Base-by-base conservation (phyloP, 1,140 invertebrate species). In the Bicyclus anynana region DNA sequence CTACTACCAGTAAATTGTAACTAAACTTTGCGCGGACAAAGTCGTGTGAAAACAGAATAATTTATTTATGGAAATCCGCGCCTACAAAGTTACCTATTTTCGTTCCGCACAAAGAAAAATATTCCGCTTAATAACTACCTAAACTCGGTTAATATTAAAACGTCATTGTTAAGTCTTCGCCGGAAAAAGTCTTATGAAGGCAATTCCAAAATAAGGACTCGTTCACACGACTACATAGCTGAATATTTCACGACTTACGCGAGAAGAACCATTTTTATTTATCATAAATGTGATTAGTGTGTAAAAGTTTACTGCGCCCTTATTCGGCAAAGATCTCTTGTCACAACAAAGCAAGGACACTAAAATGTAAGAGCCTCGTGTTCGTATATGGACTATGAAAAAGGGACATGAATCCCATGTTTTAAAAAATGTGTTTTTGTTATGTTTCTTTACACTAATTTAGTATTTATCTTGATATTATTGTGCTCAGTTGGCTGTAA, bases 121-220 rank as follows among this genome's bases (percentile, higher is more conserved):
- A 38, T 38, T 38, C 5, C 37, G 13, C 16, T 38, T 38, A 17
- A 38, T 38, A 38, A 38, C 29, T 16, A 17, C 37, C 37, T 38
- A 44, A 44, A 44, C 40, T 44, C 40, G 17, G 18, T 20, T 20
- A 44, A 44, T 20, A 44, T 44, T 44, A 44, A 18, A 20, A 20
- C 20, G 16, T 44, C 40, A 44, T 16, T 42, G 38, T 20, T 42
- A 20, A 42, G 17, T 42, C 18, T 42, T 42, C 5, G 20, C 10
- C 40, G 40, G 18, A 44, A 20, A 40, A 44, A 44, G 18, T 20
- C 18, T 20, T 44, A 20, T 20, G 9, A 44, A 44, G 18, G 18
- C 40, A 44, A 20, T 44, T 44, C 18, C 14, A 42, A 5, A 3
- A 10, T 42, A 42, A 18, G 6, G n/a, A 5, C 16, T 44, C 2